Conservation (phyloP, 2,888 invertebrate species). For the Dicycla oo region DNA sequence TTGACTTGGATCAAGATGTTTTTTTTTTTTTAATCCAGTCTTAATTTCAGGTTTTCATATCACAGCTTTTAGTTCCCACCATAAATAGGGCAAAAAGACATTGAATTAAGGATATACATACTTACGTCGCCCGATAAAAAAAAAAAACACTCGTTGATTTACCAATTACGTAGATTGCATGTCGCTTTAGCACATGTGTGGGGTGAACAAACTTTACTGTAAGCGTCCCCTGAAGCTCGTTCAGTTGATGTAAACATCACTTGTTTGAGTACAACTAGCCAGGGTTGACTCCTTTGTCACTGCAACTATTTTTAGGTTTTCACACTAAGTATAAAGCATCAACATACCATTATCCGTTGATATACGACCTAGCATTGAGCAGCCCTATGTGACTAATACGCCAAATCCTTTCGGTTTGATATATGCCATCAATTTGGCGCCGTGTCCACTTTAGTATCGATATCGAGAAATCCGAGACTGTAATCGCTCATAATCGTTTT, state of each 20-base stretch:
- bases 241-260: slow-evolving; percentile 80
- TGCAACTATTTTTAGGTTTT: slow-evolving; percentile 44
- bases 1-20: too few relatives aligned
- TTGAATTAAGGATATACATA: too few relatives aligned
- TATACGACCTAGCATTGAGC: slow-evolving; percentile 28
- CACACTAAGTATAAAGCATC: slow-evolving; percentile 21
- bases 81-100: not conserved
- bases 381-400: slow-evolving; percentile 39
- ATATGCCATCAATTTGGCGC: slow-evolving; percentile 50
- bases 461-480: slow-evolving; percentile 14
- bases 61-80: too few relatives aligned
- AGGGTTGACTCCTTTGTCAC: slow-evolving; percentile 74
- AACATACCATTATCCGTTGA: slow-evolving; percentile 19
- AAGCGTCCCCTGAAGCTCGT: slow-evolving; percentile 80
- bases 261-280: slow-evolving; percentile 70
- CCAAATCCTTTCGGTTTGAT: slow-evolving; percentile 48
- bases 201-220: slow-evolving; percentile 84
- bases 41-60: too few relatives aligned
- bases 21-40: too few relatives aligned
- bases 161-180: slow-evolving; percentile 62
- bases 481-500: slow-evolving; percentile 43
- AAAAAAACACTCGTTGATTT: slow-evolving; percentile 35
- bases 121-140: not conserved
- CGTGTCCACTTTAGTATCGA: slow-evolving; percentile 21
- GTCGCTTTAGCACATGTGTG: slow-evolving; percentile 69